These are phyloP conservation scores for Eristalis arbustorum DNA, from an alignment of 2,888 invertebrate genomes.

Conservation along the genomic window DNA sequence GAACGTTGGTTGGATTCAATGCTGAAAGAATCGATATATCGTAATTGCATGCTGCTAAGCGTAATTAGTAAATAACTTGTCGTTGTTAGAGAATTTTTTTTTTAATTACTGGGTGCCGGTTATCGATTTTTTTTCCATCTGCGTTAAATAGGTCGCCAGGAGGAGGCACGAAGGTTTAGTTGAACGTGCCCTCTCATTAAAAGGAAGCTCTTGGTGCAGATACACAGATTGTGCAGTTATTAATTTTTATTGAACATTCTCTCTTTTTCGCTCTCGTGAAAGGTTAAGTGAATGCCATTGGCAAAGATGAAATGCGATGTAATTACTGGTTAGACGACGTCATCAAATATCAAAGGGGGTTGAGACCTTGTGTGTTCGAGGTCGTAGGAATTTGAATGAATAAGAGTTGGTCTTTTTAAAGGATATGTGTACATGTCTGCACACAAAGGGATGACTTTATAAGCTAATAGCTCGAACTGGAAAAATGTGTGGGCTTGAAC, in stretches of 20 bases:
- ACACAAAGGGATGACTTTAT: no score
- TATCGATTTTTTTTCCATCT: not conserved
- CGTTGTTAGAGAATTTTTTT: not conserved
- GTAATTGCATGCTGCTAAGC: not conserved
- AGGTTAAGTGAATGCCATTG: no score
- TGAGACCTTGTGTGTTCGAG: no score
- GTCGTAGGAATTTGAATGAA: no score
- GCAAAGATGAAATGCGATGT: not conserved
- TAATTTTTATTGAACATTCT: not conserved
- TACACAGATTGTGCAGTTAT: not conserved
- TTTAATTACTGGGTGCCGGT: not conserved
- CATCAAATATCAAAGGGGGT: no score
- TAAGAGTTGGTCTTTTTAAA: no score
- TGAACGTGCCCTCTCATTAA: not conserved
- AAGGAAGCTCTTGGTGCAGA: not conserved
- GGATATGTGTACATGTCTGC: no score
- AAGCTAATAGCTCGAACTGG: no score
- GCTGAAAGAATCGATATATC: not conserved
- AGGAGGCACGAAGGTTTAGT: not conserved
- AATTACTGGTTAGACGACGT: no score
- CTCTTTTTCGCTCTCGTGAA: no score
- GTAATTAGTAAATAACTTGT: not conserved
- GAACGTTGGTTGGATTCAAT: not conserved
- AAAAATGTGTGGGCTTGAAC: no score
- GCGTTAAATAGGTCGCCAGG: not conserved